A percentile compares a stretch with the other conserved stretches of the same genome.
Conservation (phyloP, 2,113 vertebrate genomes). For the Circaetus gallicus region DNA sequence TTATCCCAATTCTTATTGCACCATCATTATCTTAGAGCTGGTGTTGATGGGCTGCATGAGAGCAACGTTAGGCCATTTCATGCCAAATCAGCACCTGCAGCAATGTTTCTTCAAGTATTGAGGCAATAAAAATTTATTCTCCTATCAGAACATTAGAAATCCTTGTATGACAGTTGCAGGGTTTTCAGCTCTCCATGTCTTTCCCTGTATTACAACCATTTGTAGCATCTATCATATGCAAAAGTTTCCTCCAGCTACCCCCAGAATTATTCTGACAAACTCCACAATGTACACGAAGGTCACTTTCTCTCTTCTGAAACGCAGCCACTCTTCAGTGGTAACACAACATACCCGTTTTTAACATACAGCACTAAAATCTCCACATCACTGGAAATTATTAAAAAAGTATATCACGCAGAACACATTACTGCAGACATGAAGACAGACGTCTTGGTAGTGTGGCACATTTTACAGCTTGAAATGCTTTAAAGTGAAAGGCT, state of each 20-base stretch:
- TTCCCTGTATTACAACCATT: background rate
- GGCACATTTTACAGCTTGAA: background rate
- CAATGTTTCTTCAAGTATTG: background rate
- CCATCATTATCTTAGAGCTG: background rate
- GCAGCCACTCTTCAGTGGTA: background rate
- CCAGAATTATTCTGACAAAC: background rate
- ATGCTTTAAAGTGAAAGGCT: background rate
- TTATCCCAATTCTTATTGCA: background rate
- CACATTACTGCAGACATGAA: background rate
- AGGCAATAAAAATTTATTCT: background rate
- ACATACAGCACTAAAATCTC: background rate
- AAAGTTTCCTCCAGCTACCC: background rate
- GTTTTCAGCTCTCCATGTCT: background rate
- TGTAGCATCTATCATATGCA: background rate
- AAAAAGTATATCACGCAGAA: background rate
- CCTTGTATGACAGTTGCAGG: background rate
- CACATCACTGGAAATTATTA: background rate
- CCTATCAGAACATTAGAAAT: background rate
- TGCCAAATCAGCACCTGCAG: background rate
- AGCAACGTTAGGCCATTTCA: background rate
- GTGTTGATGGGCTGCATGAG: background rate
- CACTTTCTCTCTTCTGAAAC: background rate
- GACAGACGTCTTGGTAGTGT: background rate
- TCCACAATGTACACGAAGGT: background rate
- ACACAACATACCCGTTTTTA: background rate